A percentile compares a stretch with the other conserved stretches of the same genome.
Evolutionary conservation across 1,140 invertebrate genomes (phyloP).

Genomic region (Drosophila sp.): DNA sequence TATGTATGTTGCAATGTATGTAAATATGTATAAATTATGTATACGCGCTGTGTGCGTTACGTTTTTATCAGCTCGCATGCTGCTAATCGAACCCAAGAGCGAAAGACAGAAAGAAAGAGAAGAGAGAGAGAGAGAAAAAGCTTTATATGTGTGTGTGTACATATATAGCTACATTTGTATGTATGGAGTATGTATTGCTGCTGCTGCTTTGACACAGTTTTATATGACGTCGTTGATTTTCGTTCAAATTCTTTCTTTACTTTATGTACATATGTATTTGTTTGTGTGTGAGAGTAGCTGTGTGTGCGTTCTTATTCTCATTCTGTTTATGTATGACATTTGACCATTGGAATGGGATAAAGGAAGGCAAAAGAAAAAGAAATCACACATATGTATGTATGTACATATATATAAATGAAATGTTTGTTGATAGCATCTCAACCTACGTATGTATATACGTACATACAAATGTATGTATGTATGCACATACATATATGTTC

Average conservation of each 20-base stretch:
- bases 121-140: constrained; percentile 49
- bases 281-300: constrained; percentile 15
- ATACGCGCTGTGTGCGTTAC: constrained; percentile 71
- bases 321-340: constrained; percentile 57
- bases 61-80: constrained; percentile 61
- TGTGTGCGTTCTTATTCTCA: constrained; percentile 31
- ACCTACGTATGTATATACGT: not conserved
- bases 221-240: constrained; percentile 81
- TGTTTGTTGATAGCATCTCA: constrained; percentile 32
- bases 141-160: constrained; percentile 37
- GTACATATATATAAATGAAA: constrained; percentile 2
- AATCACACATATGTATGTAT: not conserved
- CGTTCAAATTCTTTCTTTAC: constrained; percentile 51
- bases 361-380: not conserved
- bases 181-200: constrained; percentile 28
- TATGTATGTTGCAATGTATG: constrained; percentile 24
- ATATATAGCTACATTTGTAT: constrained; percentile 2
- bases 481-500: constrained; percentile 24
- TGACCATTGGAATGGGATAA: constrained; percentile 55
- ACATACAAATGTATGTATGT: constrained; percentile 27
- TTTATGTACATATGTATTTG: not conserved
- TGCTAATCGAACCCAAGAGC: constrained; percentile 21
- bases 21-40: constrained; percentile 63
- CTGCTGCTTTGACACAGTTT: constrained; percentile 82
- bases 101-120: constrained; percentile 14